Base-by-base conservation (phyloP, 2,797 vertebrate genomes). In the Macroramphosus scolopax region DNA sequence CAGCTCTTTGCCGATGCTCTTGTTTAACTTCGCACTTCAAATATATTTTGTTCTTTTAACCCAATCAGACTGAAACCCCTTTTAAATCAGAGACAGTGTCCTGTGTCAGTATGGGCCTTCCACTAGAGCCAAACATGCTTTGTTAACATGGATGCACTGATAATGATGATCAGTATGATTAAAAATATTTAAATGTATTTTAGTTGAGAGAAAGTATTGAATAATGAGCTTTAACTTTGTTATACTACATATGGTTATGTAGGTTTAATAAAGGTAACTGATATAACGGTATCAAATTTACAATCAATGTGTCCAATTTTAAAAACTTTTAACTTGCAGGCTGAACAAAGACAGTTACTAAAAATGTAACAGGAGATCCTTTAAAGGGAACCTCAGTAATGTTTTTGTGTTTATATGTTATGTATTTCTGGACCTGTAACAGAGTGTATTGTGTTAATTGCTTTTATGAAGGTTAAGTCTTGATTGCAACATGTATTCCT, bases 161-260 rank as follows among this genome's bases (percentile, higher is more conserved):
- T 72, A 65, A 68, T 13, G n/a, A 48, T 72, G 63, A 68, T 69
- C 52, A 66, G 40, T 38, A 51, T 41, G 43, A 54, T 32, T 42
- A 66, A 8, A 22, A 65, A n/a, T 80, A 51, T 77, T 64, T 50
- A 49, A 59, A 60, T 78, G 38, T 74, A 40, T 80, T 83, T 81
- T 74, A 76, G 58, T 48, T 67, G 25, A 40, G 35, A 52, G 59
- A 57, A 71, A 70, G 50, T 34, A 39, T 60, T 31, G 25, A 66
- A 51, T 65, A 59, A 70, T 71, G 40, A 78, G 69, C 75, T 78
- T 77, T 73, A 72, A 65, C 71, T 64, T 72, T 76, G 38, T 59
- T 67, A 54, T 44, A 68, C 55, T 35, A 43, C 17, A 33, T 47
- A 11, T 51, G 44, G 28, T 51, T 46, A 32, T 36, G 24, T 47